A percentile compares a stretch with the other conserved stretches of the same genome.
phyloP scores from a whole-genome alignment of 2,113 vertebrate genomes.

The Cochlearius cochlearius region DNA sequence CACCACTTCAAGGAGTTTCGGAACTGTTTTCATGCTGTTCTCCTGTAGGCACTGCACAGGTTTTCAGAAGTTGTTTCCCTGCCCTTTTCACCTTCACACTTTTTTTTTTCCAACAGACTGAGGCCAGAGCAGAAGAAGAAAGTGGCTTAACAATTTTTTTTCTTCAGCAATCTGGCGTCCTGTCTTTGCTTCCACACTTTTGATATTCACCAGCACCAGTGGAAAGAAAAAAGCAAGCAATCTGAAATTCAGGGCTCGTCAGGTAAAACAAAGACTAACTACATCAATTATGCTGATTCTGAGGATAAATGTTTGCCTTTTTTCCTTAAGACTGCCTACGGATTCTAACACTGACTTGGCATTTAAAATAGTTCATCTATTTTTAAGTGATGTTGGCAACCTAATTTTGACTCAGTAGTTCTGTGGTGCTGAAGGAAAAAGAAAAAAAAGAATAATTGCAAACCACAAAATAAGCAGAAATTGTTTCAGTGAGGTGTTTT shows the following conservation, averaged over 20 bases:
- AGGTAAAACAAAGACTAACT: slow-evolving; percentile 17
- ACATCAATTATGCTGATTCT: slow-evolving; percentile 18
- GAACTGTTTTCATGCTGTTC: neutral
- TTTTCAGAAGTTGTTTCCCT: slow-evolving; percentile 10
- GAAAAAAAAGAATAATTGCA: slow-evolving; percentile 1
- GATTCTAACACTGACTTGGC: neutral
- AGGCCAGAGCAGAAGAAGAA: neutral
- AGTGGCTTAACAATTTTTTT: neutral
- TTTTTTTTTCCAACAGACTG: neutral
- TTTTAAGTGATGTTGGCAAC: slow-evolving; percentile 41
- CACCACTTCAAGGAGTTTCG: neutral
- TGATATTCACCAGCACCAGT: neutral
- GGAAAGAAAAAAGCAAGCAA: neutral
- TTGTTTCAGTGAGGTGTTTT: slow-evolving; percentile 55
- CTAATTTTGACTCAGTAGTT: slow-evolving; percentile 40
- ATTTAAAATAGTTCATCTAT: slow-evolving; percentile 27
- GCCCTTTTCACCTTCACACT: neutral
- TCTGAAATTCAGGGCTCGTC: slow-evolving; percentile 9
- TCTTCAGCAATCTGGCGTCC: neutral
- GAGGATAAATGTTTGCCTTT: neutral
- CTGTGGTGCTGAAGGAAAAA: neutral
- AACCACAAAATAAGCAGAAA: slow-evolving; percentile 44
- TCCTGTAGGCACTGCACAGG: neutral
- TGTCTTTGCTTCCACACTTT: neutral
- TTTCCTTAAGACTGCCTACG: neutral